Conservation (phyloP, 1,140 invertebrate species). For the Scaptomyza graminum region DNA sequence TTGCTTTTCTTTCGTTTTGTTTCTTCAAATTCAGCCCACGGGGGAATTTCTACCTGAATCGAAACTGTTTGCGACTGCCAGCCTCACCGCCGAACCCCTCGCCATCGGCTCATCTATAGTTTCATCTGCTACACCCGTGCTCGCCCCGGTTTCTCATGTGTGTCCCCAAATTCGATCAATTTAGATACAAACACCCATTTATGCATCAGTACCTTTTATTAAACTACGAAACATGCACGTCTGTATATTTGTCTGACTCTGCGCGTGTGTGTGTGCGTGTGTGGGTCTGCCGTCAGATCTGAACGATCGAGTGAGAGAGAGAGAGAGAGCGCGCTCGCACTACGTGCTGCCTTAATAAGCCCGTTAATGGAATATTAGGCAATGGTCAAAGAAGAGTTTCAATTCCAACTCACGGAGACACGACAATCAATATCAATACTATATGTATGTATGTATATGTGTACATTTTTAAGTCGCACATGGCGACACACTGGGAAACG, state of each 20-base stretch:
- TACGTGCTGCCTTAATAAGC: conserved; percentile 80
- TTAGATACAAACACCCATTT: conserved; percentile 83
- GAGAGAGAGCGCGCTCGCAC: conserved; percentile 16
- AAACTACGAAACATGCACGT: conserved; percentile 57
- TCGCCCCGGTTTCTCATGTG: conserved; percentile 55
- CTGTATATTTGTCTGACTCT: not conserved
- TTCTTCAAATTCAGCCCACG: conserved; percentile 37
- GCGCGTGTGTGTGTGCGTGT: conserved; percentile 34
- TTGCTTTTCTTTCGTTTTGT: conserved; percentile 34
- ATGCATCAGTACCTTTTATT: conserved; percentile 82
- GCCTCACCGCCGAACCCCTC: conserved; percentile 5
- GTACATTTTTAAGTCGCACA: conserved; percentile 38
- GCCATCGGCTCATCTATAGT: not conserved
- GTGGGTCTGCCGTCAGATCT: conserved; percentile 50
- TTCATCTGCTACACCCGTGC: conserved; percentile 34
- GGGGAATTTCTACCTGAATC: conserved; percentile 73
- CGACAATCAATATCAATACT: conserved; percentile 58
- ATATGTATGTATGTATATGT: not conserved
- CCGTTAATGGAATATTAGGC: conserved; percentile 82
- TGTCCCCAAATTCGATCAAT: conserved; percentile 82
- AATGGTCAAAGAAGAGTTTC: conserved; percentile 79
- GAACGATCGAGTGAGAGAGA: not conserved
- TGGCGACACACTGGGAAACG: conserved; percentile 56
- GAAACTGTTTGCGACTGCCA: conserved; percentile 20
- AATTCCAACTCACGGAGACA: conserved; percentile 48